These are phyloP conservation scores for Gila robusta DNA, from an alignment of 2,797 vertebrate species.

Conservation along the genomic window DNA sequence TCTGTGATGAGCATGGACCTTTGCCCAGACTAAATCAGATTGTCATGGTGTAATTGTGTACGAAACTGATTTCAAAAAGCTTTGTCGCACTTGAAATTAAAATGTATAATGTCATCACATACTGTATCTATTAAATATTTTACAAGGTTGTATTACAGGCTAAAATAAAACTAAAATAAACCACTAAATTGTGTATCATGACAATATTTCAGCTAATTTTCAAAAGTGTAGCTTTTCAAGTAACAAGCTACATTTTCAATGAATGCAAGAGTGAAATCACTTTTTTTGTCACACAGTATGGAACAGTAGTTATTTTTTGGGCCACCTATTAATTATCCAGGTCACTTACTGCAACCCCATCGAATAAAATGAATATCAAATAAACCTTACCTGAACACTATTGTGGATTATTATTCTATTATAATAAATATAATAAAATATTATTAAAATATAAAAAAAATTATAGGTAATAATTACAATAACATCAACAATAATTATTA, in stretches of 20 bases:
- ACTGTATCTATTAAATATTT: neutral
- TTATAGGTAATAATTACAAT: neutral
- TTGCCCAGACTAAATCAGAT: slow-evolving; percentile 16
- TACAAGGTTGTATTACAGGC: neutral
- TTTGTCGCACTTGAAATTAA: neutral
- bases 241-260: neutral
- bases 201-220: neutral
- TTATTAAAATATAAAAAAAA: neutral
- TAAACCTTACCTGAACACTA: neutral
- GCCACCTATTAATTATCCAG: neutral
- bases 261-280: neutral
- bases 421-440: neutral
- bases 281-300: neutral
- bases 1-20: neutral
- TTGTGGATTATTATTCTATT: neutral
- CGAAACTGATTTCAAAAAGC: neutral
- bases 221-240: neutral
- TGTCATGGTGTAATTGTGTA: neutral
- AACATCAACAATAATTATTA: neutral
- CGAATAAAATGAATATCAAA: neutral
- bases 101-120: neutral
- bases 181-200: neutral
- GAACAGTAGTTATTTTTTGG: neutral
- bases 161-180: neutral
- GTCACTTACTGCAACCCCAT: neutral